Base-by-base conservation (phyloP, 2,797 vertebrate species). In the Chromobotia macracanthus region DNA sequence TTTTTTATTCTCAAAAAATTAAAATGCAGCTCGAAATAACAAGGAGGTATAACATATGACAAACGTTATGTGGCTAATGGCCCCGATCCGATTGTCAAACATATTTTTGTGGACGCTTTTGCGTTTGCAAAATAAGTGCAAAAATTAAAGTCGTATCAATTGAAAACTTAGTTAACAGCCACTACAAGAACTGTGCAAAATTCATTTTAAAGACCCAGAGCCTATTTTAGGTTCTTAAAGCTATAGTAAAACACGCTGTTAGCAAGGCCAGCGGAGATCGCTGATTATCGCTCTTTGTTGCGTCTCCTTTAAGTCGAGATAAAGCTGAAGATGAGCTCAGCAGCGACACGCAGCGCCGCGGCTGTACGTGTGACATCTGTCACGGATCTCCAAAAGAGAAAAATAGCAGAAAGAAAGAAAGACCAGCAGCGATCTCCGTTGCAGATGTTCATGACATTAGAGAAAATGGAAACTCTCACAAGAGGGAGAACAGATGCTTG, bases 291-390 rank as follows among this genome's bases (percentile, higher is more conserved):
- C 85, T 88, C 91, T 93, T 93, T 94, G 92, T 93, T 89, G 93
- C 94, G 93, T 95, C 93, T 94, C 94, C 94, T 95, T 95, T 95
- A 95, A 95, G 90, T 90, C 87, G 89, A 92, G 89, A 89, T 88
- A 87, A 82, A 90, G 89, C 88, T n/a, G 84, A 76, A 79, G 89
- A 44, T 38, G 50, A 68, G 71, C 68, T 80, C 80, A 31, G 38
- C 58, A 82, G 84, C 82, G 84, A 80, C 82, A 51, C 77, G 1
- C 50, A 75, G 79, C 31, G 82, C 35, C 7, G 19, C 58, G 79
- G 70, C 70, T 82, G 80, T 64, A 72, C 63, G 21, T 63, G 58
- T 31, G 46, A 1, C 18, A 16, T 2, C 1, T 25, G 10, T 2
- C 1, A 23, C 13, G 21, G 56, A 75, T 15, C 11, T 69, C 51